Evolutionary conservation across 2,113 vertebrate species (phyloP), one percentile per base, ranked within the genome.

Genomic region (Eonycteris spelaea): DNA sequence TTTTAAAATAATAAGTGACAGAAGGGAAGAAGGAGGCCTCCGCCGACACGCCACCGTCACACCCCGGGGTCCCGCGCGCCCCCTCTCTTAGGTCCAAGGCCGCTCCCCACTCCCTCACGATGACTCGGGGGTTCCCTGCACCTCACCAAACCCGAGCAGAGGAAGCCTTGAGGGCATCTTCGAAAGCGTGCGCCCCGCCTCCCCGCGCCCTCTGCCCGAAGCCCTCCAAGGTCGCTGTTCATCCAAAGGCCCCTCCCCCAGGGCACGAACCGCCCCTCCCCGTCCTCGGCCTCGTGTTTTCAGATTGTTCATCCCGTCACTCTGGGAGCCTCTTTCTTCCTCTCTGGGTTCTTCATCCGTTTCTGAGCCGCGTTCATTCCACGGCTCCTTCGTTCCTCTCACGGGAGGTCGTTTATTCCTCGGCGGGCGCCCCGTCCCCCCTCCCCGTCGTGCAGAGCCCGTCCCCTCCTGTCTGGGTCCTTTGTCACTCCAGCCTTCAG

Each of bases 1-100:
- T 97, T 93, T 96, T 92, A 82, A 95, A 92, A 61, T 93, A 93
- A 92, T 95, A 90, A 88, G 91, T 96, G 45, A 0, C 93, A 97
- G 96, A 96, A 40, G 95, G 97, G 91, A 97, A 95, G 97, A 87
- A 78, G 80, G 92, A 95, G 97, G 68, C 40, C 6, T 40, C 40
- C 40, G 40, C 40, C 40, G 40, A 40, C 40, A 40, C 40, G 40
- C 40, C 33, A 61, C 95, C 74, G 19, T 95, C 75, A 18, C 86
- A 38, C 84, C 84, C 96, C 5, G 55, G 55, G 55, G 18, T 21
- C 21, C 55, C 6, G 55, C 55, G 6, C 53, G 6, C 21, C 55
- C 43, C 68, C 83, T 67, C 96, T 87, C 59, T 79, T 22, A 68
- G 80, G 43, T 87, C 65, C 15, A 55, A 95, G 96, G 95, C 97